A percentile compares a stretch with the other conserved stretches of the same genome.
Conservation (phyloP, 2,888 invertebrate genomes). For the Hyppa rectilinea region DNA sequence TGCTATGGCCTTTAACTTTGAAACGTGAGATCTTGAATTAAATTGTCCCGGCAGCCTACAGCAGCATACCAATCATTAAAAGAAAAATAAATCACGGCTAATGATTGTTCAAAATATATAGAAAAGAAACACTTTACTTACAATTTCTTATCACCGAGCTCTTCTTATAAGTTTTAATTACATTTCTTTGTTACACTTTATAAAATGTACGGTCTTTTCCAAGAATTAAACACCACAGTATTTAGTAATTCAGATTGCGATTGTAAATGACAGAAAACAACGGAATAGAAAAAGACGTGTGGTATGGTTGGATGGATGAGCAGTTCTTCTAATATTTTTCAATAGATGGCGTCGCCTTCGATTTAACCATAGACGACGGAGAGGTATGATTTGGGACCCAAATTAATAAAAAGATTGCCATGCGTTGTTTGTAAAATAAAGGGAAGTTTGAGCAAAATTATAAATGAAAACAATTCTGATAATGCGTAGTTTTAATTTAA, state of each 20-base stretch:
- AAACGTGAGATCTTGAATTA: slow-evolving; percentile 25
- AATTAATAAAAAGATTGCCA: slow-evolving; percentile 44
- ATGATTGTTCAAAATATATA: slow-evolving; percentile 67
- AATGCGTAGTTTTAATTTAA: background rate
- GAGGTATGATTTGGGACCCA: slow-evolving; percentile 74
- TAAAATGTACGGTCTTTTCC: slow-evolving; percentile 73
- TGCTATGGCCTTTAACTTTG: slow-evolving; percentile 1
- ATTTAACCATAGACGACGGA: slow-evolving; percentile 78
- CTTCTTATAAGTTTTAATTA: slow-evolving; percentile 67
- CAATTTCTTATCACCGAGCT: slow-evolving; percentile 73
- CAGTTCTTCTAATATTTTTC: slow-evolving; percentile 67
- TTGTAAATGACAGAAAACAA: slow-evolving; percentile 86
- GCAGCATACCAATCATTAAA: slow-evolving; percentile 44
- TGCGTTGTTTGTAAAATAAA: slow-evolving; percentile 16
- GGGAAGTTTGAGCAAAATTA: slow-evolving; percentile 2
- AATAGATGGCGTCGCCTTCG: slow-evolving; percentile 80
- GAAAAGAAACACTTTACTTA: slow-evolving; percentile 78
- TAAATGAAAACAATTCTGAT: slow-evolving; percentile 13
- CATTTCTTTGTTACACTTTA: slow-evolving; percentile 75
- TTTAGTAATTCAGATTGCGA: slow-evolving; percentile 79
- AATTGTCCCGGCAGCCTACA: slow-evolving; percentile 35
- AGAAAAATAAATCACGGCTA: slow-evolving; percentile 77
- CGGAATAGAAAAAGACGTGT: slow-evolving; percentile 86
- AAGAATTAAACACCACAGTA: slow-evolving; percentile 72
- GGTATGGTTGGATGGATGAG: slow-evolving; percentile 77